Base-by-base conservation (phyloP, 2,888 invertebrate genomes). In the Bedellia somnulentella region DNA sequence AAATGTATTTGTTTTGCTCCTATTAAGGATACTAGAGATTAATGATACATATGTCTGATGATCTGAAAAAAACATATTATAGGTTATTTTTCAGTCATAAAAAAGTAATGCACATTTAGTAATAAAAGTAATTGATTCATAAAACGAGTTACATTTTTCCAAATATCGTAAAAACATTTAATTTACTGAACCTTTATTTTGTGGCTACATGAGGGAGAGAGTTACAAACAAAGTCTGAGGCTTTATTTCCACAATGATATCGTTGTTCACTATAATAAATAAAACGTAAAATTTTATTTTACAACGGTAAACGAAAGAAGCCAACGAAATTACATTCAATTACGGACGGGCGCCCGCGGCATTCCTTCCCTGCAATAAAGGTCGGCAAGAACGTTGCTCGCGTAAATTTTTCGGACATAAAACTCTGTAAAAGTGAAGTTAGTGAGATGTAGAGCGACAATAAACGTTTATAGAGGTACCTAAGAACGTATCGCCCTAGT, bases 371-470 rank as follows among this genome's bases (percentile, higher is more conserved):
- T 42, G 71, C 63, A 66, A 73, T 71, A 73, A 73, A 70, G 60
- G 52, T 56, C 47, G 46, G 54, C 51, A 40, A 49, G 47, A 54
- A 57, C 58, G 63, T 61, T 57, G 50, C 44, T 49, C 55, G 66
- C 71, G 71, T 73, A 73, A 63, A 71, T 73, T 70, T 75, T 73
- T 75, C 63, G 64, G 64, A 70, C 73, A 60, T 73, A 73, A 75
- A 75, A 73, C 64, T 64, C 57, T 64, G 62, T 64, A 75, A 68
- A 71, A 71, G 64, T 67, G 59, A 63, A 68, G 52, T 71, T 68
- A 71, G 70, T 64, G 57, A 68, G 71, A 75, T 66, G 64, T 71
- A 67, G 51, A 59, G 53, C 54, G 59, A 62, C 68, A 57, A 67
- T 73, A 73, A 73, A 73, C 58, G 71, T 73, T 70, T 70, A 67